Evolutionary conservation across 1,140 invertebrate genomes (phyloP).

Genomic region (Cotesia glomerata): DNA sequence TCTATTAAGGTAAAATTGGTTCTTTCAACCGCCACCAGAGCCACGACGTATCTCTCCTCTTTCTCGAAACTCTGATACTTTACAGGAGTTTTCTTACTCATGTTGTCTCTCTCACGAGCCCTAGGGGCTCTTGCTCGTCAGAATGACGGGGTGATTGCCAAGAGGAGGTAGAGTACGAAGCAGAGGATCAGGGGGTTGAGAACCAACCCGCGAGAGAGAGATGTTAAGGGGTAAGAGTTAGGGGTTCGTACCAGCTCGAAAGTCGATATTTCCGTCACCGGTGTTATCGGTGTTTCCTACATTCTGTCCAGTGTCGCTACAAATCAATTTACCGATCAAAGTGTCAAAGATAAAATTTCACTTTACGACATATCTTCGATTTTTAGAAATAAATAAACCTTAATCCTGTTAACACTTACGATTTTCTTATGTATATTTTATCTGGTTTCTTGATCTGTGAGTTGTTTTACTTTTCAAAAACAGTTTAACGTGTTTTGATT

Average conservation of each 20-base stretch:
- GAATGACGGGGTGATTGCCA: background rate
- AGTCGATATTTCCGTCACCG: constrained; percentile 61
- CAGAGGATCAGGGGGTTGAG: constrained; percentile 2
- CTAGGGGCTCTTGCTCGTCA: background rate
- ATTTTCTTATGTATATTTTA: too few relatives aligned
- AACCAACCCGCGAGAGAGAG: background rate
- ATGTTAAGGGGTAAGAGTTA: constrained; percentile 7
- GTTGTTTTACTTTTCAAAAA: too few relatives aligned
- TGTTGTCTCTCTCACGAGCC: constrained; percentile 10
- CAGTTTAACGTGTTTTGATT: too few relatives aligned
- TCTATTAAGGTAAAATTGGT: constrained; percentile 65
- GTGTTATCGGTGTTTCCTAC: constrained; percentile 60
- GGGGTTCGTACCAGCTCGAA: constrained; percentile 51
- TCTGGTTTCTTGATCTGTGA: too few relatives aligned
- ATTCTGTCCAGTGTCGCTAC: constrained; percentile 55
- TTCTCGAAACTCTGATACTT: constrained; percentile 30
- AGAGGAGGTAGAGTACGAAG: background rate
- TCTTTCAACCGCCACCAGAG: constrained; percentile 63
- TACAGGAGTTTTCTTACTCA: background rate
- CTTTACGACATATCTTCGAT: too few relatives aligned
- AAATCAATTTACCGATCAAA: constrained; percentile 61
- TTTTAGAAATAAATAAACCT: too few relatives aligned
- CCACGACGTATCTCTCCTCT: constrained; percentile 30
- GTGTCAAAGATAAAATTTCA: constrained; percentile 38
- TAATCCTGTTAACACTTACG: too few relatives aligned